A percentile compares a stretch with the other conserved stretches of the same genome.
These are phyloP conservation scores for Archaeoteleia sp. DNA, from an alignment of 2,888 invertebrate species.

Conservation along the genomic window DNA sequence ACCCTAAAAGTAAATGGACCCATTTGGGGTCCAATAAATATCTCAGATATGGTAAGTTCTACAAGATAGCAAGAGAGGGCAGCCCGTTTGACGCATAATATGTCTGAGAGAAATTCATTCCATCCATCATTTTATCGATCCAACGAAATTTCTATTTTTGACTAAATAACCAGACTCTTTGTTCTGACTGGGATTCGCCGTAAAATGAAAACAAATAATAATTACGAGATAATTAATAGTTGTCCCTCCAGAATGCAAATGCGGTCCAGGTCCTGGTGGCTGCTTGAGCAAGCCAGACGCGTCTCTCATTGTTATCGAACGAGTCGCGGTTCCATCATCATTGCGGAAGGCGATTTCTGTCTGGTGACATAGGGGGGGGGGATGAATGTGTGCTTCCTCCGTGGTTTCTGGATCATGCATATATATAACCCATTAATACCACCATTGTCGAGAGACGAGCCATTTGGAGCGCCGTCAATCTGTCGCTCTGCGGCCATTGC, in stretches of 20 bases:
- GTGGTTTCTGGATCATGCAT: constrained; percentile 37
- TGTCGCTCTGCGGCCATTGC: constrained; percentile 20
- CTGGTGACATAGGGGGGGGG: constrained; percentile 12
- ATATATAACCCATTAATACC: constrained; percentile 39
- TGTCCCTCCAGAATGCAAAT: constrained; percentile 29
- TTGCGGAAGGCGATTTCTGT: constrained; percentile 18
- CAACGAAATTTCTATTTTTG: too few relatives aligned
- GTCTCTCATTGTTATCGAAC: constrained; percentile 40
- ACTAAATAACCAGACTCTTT: too few relatives aligned
- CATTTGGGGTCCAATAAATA: too few relatives aligned
- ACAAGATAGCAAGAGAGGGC: too few relatives aligned
- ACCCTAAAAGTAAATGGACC: too few relatives aligned
- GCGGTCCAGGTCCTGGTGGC: constrained; percentile 1
- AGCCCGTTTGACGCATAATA: too few relatives aligned
- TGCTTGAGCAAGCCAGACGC: constrained; percentile 26
- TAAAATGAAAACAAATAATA: constrained; percentile 18
- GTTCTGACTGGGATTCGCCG: too few relatives aligned
- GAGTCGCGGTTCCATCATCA: constrained; percentile 33
- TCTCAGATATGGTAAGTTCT: too few relatives aligned
- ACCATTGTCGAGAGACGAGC: constrained; percentile 35
- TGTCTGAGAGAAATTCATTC: too few relatives aligned
- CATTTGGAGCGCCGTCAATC: constrained; percentile 44
- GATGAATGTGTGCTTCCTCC: constrained; percentile 37
- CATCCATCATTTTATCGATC: too few relatives aligned
- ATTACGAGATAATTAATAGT: constrained; percentile 21